These are phyloP conservation scores for Gallinago media DNA, from an alignment of 2,113 vertebrate genomes.

Conservation along the genomic window DNA sequence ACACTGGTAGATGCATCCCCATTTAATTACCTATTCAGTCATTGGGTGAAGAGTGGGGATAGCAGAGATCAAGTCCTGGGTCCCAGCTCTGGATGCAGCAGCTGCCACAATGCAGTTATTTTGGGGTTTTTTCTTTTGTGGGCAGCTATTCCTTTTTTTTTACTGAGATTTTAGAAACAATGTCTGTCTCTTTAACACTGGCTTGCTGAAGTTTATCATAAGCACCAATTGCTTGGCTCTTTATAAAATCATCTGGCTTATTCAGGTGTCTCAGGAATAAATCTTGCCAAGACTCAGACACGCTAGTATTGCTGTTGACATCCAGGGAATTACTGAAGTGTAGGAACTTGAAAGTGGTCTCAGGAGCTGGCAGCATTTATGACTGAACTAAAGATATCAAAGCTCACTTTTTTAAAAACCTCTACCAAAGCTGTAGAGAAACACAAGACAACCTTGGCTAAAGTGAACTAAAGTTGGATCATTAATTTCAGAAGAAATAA, in stretches of 20 bases:
- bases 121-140: accelerated
- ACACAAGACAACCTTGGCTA: background rate
- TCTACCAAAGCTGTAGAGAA: background rate
- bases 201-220: background rate
- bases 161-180: background rate
- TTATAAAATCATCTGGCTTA: background rate
- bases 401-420: background rate
- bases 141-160: background rate
- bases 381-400: background rate
- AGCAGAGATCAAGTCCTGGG: background rate
- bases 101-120: background rate
- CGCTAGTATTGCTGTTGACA: background rate
- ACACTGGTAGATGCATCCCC: background rate
- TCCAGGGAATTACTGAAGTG: background rate
- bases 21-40: background rate
- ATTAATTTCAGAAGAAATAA: background rate
- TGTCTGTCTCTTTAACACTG: background rate
- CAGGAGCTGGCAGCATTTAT: background rate
- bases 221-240: background rate
- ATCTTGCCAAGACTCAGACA: background rate
- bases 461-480: background rate
- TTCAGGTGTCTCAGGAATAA: background rate
- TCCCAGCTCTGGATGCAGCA: background rate
- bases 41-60: background rate
- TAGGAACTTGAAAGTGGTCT: background rate